phyloP scores from a whole-genome alignment of 2,888 invertebrate species.

The Omphaloscelis lunosa region DNA sequence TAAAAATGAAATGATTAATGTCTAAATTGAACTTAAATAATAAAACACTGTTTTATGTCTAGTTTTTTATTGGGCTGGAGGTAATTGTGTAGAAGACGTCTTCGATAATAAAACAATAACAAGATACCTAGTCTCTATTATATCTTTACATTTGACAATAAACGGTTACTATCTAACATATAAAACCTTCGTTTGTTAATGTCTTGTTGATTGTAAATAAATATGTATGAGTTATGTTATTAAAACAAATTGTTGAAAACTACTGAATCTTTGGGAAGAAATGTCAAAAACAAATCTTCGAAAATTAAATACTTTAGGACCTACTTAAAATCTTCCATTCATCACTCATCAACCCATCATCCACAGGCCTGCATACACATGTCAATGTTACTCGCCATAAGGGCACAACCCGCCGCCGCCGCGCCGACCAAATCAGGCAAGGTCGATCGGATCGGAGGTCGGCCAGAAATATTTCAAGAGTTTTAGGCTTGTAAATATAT shows the following conservation, averaged over 20 bases:
- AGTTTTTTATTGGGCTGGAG: too few species aligned
- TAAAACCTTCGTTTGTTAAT: too few species aligned
- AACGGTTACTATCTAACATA: background rate
- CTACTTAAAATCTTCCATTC: conserved; percentile 34
- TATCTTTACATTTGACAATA: background rate
- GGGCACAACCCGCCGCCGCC: conserved; percentile 70
- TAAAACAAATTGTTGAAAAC: background rate
- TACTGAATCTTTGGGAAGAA: background rate
- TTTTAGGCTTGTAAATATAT: conserved; percentile 47
- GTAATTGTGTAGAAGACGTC: background rate
- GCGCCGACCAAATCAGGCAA: conserved; percentile 76
- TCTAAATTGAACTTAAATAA: background rate
- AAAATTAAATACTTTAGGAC: conserved; percentile 18
- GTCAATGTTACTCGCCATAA: conserved; percentile 61
- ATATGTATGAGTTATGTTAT: background rate
- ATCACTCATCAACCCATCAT: conserved; percentile 17
- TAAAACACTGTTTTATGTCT: background rate
- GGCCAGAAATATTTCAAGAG: conserved; percentile 48
- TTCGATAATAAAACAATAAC: background rate
- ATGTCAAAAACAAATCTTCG: background rate
- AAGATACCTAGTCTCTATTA: too few species aligned
- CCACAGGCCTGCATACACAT: conserved; percentile 8
- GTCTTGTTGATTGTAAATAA: background rate
- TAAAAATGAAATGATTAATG: background rate
- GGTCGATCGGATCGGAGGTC: conserved; percentile 67